Conservation (phyloP, 2,113 vertebrate genomes). For the Halcyon senegalensis region DNA sequence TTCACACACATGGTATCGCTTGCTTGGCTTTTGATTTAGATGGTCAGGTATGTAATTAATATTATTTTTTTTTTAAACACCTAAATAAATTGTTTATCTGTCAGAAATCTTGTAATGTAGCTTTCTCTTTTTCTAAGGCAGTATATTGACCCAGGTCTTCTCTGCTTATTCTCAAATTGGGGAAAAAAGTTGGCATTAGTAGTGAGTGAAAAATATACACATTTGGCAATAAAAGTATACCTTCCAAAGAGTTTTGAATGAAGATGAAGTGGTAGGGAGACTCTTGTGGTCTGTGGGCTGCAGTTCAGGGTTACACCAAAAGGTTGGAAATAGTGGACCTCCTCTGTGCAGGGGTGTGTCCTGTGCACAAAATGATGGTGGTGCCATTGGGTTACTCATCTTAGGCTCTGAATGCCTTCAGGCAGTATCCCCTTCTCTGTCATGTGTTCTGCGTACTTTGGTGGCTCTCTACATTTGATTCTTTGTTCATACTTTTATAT, state of each 20-base stretch:
- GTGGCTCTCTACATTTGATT: not conserved
- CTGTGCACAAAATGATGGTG: not conserved
- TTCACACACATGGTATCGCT: conserved; percentile 94
- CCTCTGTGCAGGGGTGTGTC: fast-evolving
- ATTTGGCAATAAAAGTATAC: not conserved
- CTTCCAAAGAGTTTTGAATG: not conserved
- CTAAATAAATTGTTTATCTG: not conserved
- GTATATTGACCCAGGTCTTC: not conserved
- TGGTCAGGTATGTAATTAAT: conserved; percentile 87
- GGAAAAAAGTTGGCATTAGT: not conserved
- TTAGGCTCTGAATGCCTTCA: not conserved
- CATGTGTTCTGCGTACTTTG: not conserved
- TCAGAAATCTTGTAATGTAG: not conserved
- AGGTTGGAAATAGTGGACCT: not conserved
- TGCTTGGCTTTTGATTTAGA: conserved; percentile 96
- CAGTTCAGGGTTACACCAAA: not conserved
- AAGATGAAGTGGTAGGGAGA: not conserved
- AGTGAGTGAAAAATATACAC: not conserved
- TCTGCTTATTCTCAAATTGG: not conserved
- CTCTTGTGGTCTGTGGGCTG: not conserved
- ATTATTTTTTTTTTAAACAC: conserved; percentile 21
- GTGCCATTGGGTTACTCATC: fast-evolving
- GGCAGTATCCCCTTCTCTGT: not conserved
- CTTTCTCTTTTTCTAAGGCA: not conserved
- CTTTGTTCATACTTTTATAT: not conserved